These are phyloP conservation scores for Saturnia pavonia DNA, from an alignment of 2,888 invertebrate species.

Conservation along the genomic window DNA sequence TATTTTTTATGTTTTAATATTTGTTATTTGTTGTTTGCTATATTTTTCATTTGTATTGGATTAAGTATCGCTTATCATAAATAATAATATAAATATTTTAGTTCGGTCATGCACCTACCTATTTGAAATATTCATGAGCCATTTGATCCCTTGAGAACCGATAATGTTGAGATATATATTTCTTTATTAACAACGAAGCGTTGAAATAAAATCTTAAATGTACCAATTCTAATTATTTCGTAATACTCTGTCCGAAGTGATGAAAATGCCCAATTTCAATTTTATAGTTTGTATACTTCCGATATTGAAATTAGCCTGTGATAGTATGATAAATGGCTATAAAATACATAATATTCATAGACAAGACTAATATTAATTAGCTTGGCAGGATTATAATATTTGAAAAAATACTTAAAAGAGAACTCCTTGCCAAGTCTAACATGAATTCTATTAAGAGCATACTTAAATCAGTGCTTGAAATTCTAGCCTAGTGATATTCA, in stretches of 20 bases:
- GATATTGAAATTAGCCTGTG: not conserved
- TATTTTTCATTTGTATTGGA: not conserved
- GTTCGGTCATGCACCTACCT: not conserved
- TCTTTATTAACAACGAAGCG: not conserved
- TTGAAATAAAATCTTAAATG: not conserved
- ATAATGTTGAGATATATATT: not conserved
- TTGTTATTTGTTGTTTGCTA: no score
- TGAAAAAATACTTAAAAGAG: not conserved
- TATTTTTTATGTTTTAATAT: no score
- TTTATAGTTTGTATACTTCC: not conserved
- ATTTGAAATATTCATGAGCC: not conserved
- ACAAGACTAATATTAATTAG: not conserved
- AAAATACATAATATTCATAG: not conserved
- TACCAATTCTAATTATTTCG: not conserved
- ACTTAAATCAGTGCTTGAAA: constrained; percentile 47
- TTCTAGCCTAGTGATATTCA: constrained; percentile 63
- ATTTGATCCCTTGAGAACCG: not conserved
- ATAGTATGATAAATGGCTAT: not conserved
- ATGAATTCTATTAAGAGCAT: constrained; percentile 31
- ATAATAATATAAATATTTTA: not conserved
- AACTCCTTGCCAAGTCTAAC: not conserved
- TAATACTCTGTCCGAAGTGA: not conserved
- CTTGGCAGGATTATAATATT: not conserved
- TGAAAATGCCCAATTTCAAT: not conserved
- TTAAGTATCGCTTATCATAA: not conserved